A percentile compares a stretch with the other conserved stretches of the same genome.
These are phyloP conservation scores for Aplysina aerophoba DNA, from an alignment of 37 sponge, comb jelly and placozoan genomes.

Conservation along the genomic window DNA sequence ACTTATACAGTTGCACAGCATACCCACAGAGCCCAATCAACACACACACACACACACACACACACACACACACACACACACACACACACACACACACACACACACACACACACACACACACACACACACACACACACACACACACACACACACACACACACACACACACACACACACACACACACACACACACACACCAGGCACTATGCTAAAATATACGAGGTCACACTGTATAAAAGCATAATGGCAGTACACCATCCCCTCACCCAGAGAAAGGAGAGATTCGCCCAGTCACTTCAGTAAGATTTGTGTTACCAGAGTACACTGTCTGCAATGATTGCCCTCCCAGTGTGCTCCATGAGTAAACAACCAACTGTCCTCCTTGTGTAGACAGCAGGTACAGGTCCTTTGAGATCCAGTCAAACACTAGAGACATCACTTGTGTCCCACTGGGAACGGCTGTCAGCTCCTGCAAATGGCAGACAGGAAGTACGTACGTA, in stretches of 20 bases:
- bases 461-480: background rate
- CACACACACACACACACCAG: background rate
- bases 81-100: constrained; percentile 40
- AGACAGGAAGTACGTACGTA: background rate
- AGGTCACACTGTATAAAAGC: constrained; percentile 48
- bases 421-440: background rate
- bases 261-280: no score
- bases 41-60: background rate
- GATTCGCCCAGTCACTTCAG: background rate
- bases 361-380: background rate
- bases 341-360: background rate
- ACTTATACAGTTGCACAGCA: background rate
- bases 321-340: background rate
- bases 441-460: background rate
- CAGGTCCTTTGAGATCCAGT: constrained; percentile 12
- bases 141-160: constrained; percentile 15
- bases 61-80: constrained; percentile 26
- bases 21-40: no score
- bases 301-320: background rate
- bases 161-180: no score
- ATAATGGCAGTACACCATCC: background rate
- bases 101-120: constrained; percentile 34
- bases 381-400: background rate
- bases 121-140: constrained; percentile 9
- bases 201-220: no score